A percentile compares a stretch with the other conserved stretches of the same genome.
These are phyloP conservation scores for Brachynemurus nebulosus DNA, from an alignment of 2,888 invertebrate species.

Conservation along the genomic window DNA sequence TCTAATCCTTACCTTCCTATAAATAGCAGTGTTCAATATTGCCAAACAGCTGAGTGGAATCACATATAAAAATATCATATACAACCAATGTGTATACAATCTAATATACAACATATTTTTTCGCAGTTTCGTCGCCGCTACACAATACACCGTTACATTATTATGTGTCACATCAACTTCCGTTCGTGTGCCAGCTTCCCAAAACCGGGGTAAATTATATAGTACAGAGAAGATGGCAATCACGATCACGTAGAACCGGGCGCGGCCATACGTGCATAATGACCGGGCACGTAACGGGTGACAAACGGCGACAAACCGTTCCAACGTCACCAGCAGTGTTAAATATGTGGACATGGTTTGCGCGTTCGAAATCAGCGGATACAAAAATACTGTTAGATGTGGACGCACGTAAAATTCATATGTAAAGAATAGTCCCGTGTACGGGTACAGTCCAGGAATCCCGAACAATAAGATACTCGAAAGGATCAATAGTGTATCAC, in stretches of 20 bases:
- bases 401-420: conserved; percentile 71
- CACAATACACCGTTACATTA: conserved; percentile 53
- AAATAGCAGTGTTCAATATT: conserved; percentile 82
- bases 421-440: conserved; percentile 60
- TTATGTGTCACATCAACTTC: conserved; percentile 32
- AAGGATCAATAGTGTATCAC: conserved; percentile 81
- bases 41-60: conserved; percentile 82
- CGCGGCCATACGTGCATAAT: conserved; percentile 80
- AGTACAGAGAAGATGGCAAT: conserved; percentile 67
- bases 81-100: conserved; percentile 89
- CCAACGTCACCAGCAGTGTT: conserved; percentile 77
- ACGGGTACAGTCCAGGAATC: conserved; percentile 70
- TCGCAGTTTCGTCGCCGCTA: conserved; percentile 52
- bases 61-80: conserved; percentile 86
- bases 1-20: conserved; percentile 70
- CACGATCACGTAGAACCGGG: conserved; percentile 67
- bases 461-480: conserved; percentile 79
- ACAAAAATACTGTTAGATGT: conserved; percentile 63
- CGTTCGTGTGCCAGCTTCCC: conserved; percentile 43
- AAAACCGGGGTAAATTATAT: conserved; percentile 75
- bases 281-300: conserved; percentile 79
- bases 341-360: conserved; percentile 92
- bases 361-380: conserved; percentile 72
- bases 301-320: conserved; percentile 88
- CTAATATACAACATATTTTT: conserved; percentile 60